These are phyloP conservation scores for Cisticola juncidis DNA, from an alignment of 2,113 vertebrate genomes.

Conservation along the genomic window DNA sequence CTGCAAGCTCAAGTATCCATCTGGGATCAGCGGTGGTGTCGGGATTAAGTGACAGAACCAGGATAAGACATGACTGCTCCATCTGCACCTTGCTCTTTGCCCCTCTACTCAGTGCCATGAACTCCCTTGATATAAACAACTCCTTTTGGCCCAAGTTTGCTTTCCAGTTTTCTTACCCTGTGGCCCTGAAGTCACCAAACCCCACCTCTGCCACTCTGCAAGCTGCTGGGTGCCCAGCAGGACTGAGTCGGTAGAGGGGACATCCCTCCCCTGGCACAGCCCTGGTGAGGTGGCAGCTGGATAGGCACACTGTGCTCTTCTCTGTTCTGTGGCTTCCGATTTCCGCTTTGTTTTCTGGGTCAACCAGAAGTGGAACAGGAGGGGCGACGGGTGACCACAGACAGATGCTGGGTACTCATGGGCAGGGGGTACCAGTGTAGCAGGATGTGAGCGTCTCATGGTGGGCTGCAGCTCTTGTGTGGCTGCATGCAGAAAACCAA, in stretches of 20 bases:
- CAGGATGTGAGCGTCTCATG: rapidly evolving
- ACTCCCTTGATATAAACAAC: not conserved
- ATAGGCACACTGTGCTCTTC: rapidly evolving
- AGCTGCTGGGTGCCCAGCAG: rapidly evolving
- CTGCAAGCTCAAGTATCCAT: not conserved
- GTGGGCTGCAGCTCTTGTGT: not conserved
- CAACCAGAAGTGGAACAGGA: not conserved
- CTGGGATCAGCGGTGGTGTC: not conserved
- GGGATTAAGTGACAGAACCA: rapidly evolving
- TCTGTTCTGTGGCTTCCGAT: not conserved
- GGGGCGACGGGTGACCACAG: not conserved
- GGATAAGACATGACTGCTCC: not conserved
- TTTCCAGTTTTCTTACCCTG: not conserved
- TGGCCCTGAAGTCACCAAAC: not conserved
- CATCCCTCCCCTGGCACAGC: not conserved
- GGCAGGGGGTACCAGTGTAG: not conserved
- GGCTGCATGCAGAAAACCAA: not conserved
- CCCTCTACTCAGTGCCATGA: not conserved
- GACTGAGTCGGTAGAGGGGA: not conserved
- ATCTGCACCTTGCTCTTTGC: not conserved
- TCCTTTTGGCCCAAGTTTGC: not conserved
- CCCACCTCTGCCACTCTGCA: rapidly evolving
- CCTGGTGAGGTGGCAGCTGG: not conserved
- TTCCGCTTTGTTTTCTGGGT: not conserved
- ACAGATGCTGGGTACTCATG: not conserved